Percentiles rank a stretch among this genome's conserved stretches.
Evolutionary conservation across 1,140 invertebrate species (phyloP).

Genomic region (Caerostris extrusa): DNA sequence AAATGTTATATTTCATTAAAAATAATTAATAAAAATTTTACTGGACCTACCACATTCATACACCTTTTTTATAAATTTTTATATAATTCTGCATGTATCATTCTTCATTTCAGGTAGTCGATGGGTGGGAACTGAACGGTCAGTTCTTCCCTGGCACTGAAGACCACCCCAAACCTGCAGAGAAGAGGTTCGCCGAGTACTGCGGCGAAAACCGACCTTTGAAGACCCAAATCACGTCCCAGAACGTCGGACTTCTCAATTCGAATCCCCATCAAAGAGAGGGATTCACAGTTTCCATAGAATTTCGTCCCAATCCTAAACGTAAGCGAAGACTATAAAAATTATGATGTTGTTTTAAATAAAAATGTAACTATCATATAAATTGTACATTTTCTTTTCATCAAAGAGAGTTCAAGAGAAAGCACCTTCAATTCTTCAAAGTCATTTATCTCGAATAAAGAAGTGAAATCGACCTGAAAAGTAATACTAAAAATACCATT

Average conservation of each 20-base stretch:
- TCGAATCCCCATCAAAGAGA: constrained; percentile 87
- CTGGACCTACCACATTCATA: too few species aligned
- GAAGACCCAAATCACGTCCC: constrained; percentile 86
- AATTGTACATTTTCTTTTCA: not conserved
- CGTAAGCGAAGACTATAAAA: constrained; percentile 86
- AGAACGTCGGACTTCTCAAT: constrained; percentile 93
- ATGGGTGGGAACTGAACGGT: constrained; percentile 95
- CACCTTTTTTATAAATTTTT: too few species aligned
- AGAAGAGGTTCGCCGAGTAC: constrained; percentile 88
- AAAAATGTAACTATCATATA: too few species aligned
- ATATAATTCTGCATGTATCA: not conserved
- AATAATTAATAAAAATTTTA: too few species aligned
- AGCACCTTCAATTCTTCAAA: too few species aligned
- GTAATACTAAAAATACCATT: too few species aligned
- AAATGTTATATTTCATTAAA: too few species aligned
- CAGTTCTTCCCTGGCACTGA: constrained; percentile 90
- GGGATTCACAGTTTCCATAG: constrained; percentile 89
- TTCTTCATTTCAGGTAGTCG: constrained; percentile 86
- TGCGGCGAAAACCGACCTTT: constrained; percentile 83
- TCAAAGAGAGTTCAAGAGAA: not conserved
- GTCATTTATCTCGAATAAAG: too few species aligned
- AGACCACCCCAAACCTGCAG: constrained; percentile 86
- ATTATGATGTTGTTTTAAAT: not conserved
- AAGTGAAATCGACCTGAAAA: too few species aligned
- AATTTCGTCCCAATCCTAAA: constrained; percentile 88